These are phyloP conservation scores for Acipenser transmontanus DNA, from an alignment of 2,797 vertebrate genomes.

Conservation along the genomic window DNA sequence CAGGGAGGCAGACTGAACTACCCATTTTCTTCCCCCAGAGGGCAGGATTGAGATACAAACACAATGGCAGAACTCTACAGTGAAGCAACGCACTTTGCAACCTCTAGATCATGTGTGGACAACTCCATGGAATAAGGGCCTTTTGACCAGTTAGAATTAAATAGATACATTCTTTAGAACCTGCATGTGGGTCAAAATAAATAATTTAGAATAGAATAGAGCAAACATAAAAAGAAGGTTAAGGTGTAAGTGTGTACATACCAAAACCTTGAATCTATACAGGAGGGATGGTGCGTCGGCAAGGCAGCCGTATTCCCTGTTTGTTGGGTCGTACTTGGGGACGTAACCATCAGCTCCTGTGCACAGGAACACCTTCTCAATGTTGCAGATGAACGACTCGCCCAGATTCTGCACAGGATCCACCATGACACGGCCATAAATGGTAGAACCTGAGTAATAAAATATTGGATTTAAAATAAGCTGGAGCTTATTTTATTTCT, in stretches of 20 bases:
- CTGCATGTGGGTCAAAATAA: too few species aligned
- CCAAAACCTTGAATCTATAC: constrained; percentile 37
- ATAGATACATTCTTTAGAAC: too few species aligned
- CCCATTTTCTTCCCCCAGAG: too few species aligned
- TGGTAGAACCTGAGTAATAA: constrained; percentile 26
- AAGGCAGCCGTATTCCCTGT: constrained; percentile 27
- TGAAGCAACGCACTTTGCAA: background rate
- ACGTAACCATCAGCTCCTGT: constrained; percentile 31
- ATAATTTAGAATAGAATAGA: too few species aligned
- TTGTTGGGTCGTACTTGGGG: constrained; percentile 36
- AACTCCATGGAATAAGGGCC: too few species aligned
- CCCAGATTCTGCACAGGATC: constrained; percentile 41
- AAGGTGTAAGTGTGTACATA: constrained; percentile 5
- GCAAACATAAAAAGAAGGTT: background rate
- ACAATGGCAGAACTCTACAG: background rate
- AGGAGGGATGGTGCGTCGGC: constrained; percentile 32
- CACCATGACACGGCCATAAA: constrained; percentile 31
- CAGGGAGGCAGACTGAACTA: too few species aligned
- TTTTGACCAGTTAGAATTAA: too few species aligned
- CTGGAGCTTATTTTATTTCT: too few species aligned
- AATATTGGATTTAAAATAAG: too few species aligned
- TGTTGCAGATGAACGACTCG: constrained; percentile 36
- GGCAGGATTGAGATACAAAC: too few species aligned
- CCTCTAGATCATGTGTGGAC: too few species aligned
- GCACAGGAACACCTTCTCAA: constrained; percentile 40